Evolutionary conservation across 2,797 vertebrate species (phyloP).

Genomic region (Carduelis carduelis): DNA sequence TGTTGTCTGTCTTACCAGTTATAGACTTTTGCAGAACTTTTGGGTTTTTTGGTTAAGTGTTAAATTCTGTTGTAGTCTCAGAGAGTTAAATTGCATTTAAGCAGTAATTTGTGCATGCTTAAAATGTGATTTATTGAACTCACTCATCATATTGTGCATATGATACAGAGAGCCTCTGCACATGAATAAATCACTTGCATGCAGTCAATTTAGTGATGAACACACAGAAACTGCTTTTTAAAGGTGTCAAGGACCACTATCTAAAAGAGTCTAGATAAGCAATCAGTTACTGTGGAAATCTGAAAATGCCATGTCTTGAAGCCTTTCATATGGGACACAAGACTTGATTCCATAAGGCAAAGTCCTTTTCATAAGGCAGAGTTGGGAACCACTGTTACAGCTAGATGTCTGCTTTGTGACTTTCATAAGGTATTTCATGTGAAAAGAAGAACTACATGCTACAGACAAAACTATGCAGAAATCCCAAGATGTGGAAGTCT

Average conservation of each 20-base stretch:
- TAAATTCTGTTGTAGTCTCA: neutral
- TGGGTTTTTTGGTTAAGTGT: neutral
- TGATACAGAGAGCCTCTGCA: neutral
- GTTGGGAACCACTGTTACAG: neutral
- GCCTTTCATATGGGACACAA: neutral
- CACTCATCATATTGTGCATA: neutral
- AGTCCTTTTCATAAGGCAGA: neutral
- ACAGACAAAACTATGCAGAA: neutral
- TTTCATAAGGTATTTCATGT: neutral
- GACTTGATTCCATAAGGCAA: neutral
- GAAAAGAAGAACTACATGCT: neutral
- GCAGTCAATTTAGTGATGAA: neutral
- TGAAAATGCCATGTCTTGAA: neutral
- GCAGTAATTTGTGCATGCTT: neutral
- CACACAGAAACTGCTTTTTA: neutral
- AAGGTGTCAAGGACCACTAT: neutral
- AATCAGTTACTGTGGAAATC: neutral
- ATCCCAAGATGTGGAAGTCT: neutral
- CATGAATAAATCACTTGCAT: neutral
- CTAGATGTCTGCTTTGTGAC: neutral
- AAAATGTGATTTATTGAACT: neutral
- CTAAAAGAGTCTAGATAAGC: neutral
- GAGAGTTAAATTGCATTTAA: neutral
- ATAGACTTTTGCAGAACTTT: neutral
- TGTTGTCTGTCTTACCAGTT: neutral